These are phyloP conservation scores for Lycaon pictus DNA, from an alignment of 2,113 vertebrate genomes.

Conservation along the genomic window DNA sequence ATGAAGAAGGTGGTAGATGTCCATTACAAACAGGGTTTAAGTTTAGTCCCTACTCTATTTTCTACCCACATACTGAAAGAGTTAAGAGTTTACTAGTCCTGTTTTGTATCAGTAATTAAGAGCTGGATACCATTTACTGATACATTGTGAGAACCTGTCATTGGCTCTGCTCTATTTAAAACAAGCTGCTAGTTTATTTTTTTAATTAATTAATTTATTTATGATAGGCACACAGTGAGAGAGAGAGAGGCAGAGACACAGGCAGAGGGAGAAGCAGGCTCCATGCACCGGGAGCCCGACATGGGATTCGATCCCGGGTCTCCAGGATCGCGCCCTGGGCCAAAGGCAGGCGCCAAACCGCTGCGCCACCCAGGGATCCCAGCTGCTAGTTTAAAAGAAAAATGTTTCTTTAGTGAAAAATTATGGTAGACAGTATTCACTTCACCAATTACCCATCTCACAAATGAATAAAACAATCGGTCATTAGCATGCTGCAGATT, in stretches of 20 bases:
- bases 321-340: too few species aligned
- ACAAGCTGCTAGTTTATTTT: slow-evolving; percentile 32
- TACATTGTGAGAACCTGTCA: not conserved
- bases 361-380: too few species aligned
- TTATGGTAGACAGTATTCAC: slow-evolving; percentile 43
- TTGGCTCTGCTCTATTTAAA: slow-evolving; percentile 35
- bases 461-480: slow-evolving; percentile 65
- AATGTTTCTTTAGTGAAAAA: slow-evolving; percentile 60
- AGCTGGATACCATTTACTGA: not conserved
- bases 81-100: not conserved
- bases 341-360: too few species aligned
- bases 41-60: not conserved
- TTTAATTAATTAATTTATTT: too few species aligned
- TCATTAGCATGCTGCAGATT: slow-evolving; percentile 45
- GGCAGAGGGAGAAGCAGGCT: too few species aligned
- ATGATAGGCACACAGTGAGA: too few species aligned
- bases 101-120: slow-evolving; percentile 1
- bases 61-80: not conserved
- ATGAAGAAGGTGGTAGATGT: not conserved
- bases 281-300: too few species aligned
- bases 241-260: too few species aligned
- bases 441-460: slow-evolving; percentile 51
- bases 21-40: not conserved
- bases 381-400: slow-evolving; percentile 48
- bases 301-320: too few species aligned